Evolutionary conservation across 2,113 vertebrate genomes (phyloP), one percentile per base, ranked within the genome.

Genomic region (Triplophysa tibetana): DNA sequence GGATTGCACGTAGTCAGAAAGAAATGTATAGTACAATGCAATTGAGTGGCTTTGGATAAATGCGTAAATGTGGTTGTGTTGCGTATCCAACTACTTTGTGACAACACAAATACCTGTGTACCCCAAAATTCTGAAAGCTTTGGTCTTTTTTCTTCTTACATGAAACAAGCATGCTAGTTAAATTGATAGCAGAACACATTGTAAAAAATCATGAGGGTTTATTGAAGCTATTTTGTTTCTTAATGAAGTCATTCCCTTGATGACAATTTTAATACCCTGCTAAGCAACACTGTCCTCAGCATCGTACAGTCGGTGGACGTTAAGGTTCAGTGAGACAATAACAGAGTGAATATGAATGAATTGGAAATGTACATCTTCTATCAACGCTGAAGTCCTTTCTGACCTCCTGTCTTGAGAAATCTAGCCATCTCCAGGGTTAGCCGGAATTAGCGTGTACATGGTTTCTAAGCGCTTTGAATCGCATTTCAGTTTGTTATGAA

Each of bases 331-430:
- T 58, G 54, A 9, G 54, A n/a, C n/a, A 58, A 33, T 26, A 70
- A 33, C 48, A 41, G 12, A 21, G 50, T 29, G 11, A 38, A 38
- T 21, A 23, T 72, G n/a, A 73, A 60, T 77, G 24, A 26, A 45
- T 52, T 52, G 23, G 26, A 74, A 61, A 24, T 24, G 24, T 24
- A 62, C 21, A 17, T 73, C 62, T 74, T 13, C 60, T 73, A 50
- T 52, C 63, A 73, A 19, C 38, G 70, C 16, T 17, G 5, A 52
- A 38, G 75, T 61, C 43, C 61, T 78, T 54, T 62, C 62, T 82
- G 81, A 82, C 68, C 68, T 82, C 68, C 9, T 43, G 65, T 41
- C 54, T 78, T 61, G 77, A 75, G 70, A 45, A 75, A 75, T 69
- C 63, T 62, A 56, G 62, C 26, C 54, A 4, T 58, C 54, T 72